Evolutionary conservation across 2,113 vertebrate species (phyloP).

Genomic region (Muscicapa adusta): DNA sequence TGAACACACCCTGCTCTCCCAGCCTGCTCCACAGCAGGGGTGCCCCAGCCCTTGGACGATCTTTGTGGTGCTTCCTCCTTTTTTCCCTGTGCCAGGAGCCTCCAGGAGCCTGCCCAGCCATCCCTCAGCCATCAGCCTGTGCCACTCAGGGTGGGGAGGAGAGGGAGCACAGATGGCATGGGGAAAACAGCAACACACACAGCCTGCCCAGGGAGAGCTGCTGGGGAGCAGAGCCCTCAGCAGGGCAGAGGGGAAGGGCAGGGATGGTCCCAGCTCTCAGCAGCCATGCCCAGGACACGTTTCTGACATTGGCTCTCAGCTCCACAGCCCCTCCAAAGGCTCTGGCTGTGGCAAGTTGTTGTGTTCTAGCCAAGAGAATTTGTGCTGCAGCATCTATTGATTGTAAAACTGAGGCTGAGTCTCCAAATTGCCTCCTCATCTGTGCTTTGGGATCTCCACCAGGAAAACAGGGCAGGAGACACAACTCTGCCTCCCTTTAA

Average conservation of each 20-base stretch:
- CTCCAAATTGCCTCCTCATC: neutral
- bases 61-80: neutral
- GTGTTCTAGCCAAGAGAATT: neutral
- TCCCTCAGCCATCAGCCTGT: neutral
- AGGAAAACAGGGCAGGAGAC: neutral
- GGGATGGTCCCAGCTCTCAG: neutral
- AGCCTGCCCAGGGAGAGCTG: neutral
- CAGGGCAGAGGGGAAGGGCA: neutral
- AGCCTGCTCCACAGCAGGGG: neutral
- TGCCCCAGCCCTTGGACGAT: neutral
- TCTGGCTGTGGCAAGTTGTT: fast-evolving
- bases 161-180: neutral
- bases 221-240: neutral
- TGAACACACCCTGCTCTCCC: neutral
- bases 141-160: neutral
- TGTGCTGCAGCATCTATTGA: neutral
- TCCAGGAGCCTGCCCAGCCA: neutral
- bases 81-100: neutral
- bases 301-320: neutral
- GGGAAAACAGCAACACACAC: neutral
- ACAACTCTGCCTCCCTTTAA: neutral
- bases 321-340: neutral
- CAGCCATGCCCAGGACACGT: neutral
- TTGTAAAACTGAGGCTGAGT: neutral
- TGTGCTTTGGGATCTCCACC: neutral